Evolutionary conservation across 23 tunicate species (phyloP).

Genomic region (Phallusia fumigata): DNA sequence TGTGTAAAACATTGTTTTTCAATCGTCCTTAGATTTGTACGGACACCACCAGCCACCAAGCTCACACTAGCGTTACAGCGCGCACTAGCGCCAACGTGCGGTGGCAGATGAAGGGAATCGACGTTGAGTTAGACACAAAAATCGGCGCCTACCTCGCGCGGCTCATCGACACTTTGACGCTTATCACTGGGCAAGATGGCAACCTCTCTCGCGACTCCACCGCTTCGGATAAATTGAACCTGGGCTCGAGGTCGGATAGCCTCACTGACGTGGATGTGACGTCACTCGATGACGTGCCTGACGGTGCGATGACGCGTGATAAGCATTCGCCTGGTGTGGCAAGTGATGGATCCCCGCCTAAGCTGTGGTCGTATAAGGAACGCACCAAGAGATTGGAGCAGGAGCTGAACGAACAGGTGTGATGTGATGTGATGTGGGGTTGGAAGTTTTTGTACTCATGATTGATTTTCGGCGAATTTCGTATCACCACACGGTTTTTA

Average conservation of each 20-base stretch:
- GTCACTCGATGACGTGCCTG: conserved; percentile 19
- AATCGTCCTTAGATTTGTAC: conserved; percentile 79
- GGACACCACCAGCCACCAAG: conserved; percentile 79
- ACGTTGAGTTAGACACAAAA: conserved; percentile 76
- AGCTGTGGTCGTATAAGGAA: conserved; percentile 28
- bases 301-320: neutral
- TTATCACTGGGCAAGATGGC: conserved; percentile 60
- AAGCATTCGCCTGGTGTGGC: neutral
- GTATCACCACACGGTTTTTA: too few relatives aligned
- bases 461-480: too few relatives aligned
- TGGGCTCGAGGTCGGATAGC: conserved; percentile 28
- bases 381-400: conserved; percentile 63
- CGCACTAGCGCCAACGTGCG: conserved; percentile 64
- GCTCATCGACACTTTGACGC: conserved; percentile 25
- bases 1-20: too few relatives aligned
- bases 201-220: conserved; percentile 14
- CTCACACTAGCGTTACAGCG: conserved; percentile 32
- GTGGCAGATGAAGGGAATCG: conserved; percentile 96
- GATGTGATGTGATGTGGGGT: neutral
- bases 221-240: conserved; percentile 15
- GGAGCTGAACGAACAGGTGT: conserved; percentile 72
- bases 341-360: neutral
- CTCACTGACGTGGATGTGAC: conserved; percentile 18
- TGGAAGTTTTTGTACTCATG: too few relatives aligned
- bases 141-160: conserved; percentile 75